Conservation (phyloP, 2,113 vertebrate genomes). For the Sylvilagus bachmani region DNA sequence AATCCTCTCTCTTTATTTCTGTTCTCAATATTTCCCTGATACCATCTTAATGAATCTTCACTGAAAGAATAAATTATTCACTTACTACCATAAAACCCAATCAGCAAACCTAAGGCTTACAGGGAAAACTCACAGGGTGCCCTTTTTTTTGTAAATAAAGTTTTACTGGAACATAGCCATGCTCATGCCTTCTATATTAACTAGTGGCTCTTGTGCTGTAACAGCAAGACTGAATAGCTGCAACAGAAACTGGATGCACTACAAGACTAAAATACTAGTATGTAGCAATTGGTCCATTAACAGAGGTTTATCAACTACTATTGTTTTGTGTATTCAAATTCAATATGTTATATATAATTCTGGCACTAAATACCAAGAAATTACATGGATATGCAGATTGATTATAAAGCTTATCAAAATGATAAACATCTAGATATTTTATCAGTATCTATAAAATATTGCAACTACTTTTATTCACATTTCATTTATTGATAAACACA, state of each 20-base stretch:
- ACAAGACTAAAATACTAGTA: conserved; percentile 6
- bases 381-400: conserved; percentile 27
- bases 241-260: neutral
- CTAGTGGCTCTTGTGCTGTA: neutral
- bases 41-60: conserved; percentile 38
- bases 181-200: neutral
- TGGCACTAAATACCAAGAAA: conserved; percentile 26
- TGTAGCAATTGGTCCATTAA: neutral
- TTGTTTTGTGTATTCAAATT: neutral
- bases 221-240: neutral
- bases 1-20: conserved; percentile 17
- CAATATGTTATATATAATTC: neutral
- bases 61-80: conserved; percentile 45
- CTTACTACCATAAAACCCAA: conserved; percentile 54
- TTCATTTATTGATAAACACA: conserved; percentile 39
- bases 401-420: conserved; percentile 46
- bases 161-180: neutral
- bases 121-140: neutral
- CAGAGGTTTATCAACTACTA: neutral
- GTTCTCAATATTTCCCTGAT: neutral
- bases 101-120: neutral
- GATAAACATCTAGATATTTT: conserved; percentile 34
- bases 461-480: conserved; percentile 40
- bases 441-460: conserved; percentile 42
- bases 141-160: conserved; percentile 49